phyloP scores from a whole-genome alignment of 37 sponge, comb jelly and placozoan species.

The Halichondria panicea region DNA sequence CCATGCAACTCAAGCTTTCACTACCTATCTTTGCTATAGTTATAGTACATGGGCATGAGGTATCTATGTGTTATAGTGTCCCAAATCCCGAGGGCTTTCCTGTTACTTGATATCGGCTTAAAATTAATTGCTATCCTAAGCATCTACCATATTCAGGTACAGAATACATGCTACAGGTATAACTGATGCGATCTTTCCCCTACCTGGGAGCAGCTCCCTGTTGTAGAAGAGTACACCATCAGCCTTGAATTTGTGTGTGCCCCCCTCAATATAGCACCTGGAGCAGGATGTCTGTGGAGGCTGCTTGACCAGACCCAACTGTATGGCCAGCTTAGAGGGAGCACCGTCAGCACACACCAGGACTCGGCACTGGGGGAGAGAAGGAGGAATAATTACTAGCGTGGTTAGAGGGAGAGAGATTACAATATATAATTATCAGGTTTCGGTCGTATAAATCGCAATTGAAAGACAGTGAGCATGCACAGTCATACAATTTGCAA shows the following conservation, averaged over 20 bases:
- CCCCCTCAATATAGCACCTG: slow-evolving; percentile 49
- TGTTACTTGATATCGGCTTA: too few species aligned
- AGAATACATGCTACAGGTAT: too few species aligned
- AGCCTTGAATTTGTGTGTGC: slow-evolving; percentile 65
- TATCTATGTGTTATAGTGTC: too few species aligned
- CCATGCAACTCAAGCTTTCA: too few species aligned
- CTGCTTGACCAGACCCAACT: slow-evolving; percentile 53
- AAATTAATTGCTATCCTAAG: too few species aligned
- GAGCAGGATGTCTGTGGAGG: slow-evolving; percentile 55
- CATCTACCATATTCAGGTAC: too few species aligned
- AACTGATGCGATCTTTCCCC: too few species aligned
- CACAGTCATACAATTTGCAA: too few species aligned
- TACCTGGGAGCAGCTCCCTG: slow-evolving; percentile 49
- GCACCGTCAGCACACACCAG: slow-evolving; percentile 72
- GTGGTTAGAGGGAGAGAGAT: slow-evolving; percentile 1
- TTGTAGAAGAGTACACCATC: slow-evolving; percentile 69
- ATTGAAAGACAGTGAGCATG: too few species aligned
- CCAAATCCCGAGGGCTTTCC: not conserved
- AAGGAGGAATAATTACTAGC: not conserved
- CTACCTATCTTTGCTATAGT: too few species aligned
- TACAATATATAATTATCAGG: not conserved
- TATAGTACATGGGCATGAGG: too few species aligned
- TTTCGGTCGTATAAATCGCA: not conserved
- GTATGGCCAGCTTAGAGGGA: slow-evolving; percentile 39
- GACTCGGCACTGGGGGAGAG: slow-evolving; percentile 34